Evolutionary conservation across 2,113 vertebrate species (phyloP).

Genomic region (Limnothrissa miodon): DNA sequence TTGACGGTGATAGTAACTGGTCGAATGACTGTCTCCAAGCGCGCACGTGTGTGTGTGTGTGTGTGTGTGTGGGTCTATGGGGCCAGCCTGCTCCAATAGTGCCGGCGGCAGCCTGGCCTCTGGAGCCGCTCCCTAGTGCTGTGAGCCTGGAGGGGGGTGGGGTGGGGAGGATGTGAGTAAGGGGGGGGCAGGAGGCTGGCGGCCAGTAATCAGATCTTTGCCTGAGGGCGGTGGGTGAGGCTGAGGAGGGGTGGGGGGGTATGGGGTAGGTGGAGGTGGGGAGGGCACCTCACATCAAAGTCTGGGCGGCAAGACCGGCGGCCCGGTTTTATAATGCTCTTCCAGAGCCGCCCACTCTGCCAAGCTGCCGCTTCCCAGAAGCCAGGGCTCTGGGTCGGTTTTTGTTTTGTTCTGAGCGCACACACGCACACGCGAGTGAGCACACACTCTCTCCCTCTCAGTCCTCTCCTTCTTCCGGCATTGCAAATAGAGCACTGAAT

Average conservation of each 20-base stretch:
- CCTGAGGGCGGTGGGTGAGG: conserved; percentile 43
- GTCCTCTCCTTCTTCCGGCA: not conserved
- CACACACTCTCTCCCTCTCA: conserved; percentile 27
- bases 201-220: conserved; percentile 53
- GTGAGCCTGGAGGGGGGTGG: conserved; percentile 35
- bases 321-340: conserved; percentile 46
- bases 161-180: conserved; percentile 23
- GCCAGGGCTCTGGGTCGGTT: conserved; percentile 50
- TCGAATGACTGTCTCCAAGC: not conserved
- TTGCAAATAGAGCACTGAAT: not conserved
- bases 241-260: conserved; percentile 16
- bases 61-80: conserved; percentile 28
- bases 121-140: conserved; percentile 14
- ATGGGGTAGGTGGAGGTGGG: not conserved
- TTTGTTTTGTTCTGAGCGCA: conserved; percentile 29
- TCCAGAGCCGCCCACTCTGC: conserved; percentile 51
- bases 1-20: not conserved
- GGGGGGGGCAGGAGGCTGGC: not conserved
- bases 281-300: conserved; percentile 50
- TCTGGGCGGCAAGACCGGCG: conserved; percentile 48
- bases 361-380: conserved; percentile 54
- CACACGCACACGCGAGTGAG: conserved; percentile 36
- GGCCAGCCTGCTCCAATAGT: conserved; percentile 32
- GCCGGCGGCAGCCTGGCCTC: conserved; percentile 38
- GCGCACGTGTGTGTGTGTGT: not conserved